A percentile compares a stretch with the other conserved stretches of the same genome.
phyloP scores from a whole-genome alignment of 1,140 invertebrate genomes.

The Drosophila ficusphila region DNA sequence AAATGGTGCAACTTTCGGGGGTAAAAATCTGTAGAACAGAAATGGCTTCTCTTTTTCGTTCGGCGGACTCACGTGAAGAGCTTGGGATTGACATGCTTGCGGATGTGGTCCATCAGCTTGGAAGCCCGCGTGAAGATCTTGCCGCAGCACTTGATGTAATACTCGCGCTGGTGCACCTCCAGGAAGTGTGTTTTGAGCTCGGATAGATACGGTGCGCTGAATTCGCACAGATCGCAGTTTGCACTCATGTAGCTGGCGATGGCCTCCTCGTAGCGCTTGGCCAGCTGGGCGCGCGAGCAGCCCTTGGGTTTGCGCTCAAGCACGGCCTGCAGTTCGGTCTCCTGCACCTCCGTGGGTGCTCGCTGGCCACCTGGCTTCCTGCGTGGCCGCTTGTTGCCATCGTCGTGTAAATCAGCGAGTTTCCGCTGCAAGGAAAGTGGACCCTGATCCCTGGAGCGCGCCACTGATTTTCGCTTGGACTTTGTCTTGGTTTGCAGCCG shows the following conservation, averaged over 20 bases:
- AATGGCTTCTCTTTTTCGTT: background rate
- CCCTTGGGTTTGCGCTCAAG: constrained; percentile 69
- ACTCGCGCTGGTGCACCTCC: constrained; percentile 64
- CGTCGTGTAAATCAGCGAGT: constrained; percentile 52
- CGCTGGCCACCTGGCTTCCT: constrained; percentile 7
- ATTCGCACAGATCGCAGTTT: constrained; percentile 72
- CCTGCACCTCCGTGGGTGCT: constrained; percentile 24
- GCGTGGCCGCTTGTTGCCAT: constrained; percentile 18
- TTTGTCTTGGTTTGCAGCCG: constrained; percentile 51
- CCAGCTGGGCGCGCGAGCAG: constrained; percentile 62
- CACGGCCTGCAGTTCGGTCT: constrained; percentile 50
- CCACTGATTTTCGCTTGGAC: constrained; percentile 37
- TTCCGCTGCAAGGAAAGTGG: constrained; percentile 27
- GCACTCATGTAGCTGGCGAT: constrained; percentile 74
- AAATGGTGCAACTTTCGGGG: constrained; percentile 61
- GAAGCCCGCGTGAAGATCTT: constrained; percentile 64
- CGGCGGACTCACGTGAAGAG: constrained; percentile 64
- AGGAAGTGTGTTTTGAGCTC: constrained; percentile 67
- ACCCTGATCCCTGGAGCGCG: constrained; percentile 11
- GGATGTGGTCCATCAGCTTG: constrained; percentile 75
- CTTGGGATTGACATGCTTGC: constrained; percentile 77
- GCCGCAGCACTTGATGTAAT: constrained; percentile 76
- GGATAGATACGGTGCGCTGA: constrained; percentile 56
- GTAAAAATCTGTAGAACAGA: background rate
- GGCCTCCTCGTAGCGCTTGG: constrained; percentile 67